Base-by-base conservation (phyloP, 2,797 vertebrate species). In the Lacerta agilis region DNA sequence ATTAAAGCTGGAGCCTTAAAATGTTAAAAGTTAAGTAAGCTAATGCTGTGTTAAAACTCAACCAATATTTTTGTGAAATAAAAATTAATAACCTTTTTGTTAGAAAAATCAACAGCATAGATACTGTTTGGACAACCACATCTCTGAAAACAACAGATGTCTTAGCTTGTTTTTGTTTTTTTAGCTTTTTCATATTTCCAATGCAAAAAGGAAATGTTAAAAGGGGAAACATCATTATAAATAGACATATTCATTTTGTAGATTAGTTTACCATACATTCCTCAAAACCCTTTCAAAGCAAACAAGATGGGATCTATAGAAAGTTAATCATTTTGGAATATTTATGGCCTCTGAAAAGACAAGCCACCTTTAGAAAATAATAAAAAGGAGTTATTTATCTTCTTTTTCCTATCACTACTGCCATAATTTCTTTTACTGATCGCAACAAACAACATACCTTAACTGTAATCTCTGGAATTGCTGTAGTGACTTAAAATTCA, bases 131-230 rank as follows among this genome's bases (percentile, higher is more conserved):
- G 61, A 3, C 66, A 61, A 87, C 91, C 91, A 91, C 92, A 93
- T 85, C 87, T 94, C 87, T 89, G 92, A 94, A 95, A 95, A 94
- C 94, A 96, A 94, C 93, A 95, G 95, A 95, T 95, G 92, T 94
- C 93, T 94, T 94, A 95, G 71, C 90, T 93, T 94, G 93, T 95
- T 94, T 93, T 94, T 93, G 78, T 94, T 93, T 95, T 94, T 93
- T 94, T 93, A 78, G 45, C 36, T 64, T 85, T 93, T 95, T 93
- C 87, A 69, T 90, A 92, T 94, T 89, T 89, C 91, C 90, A 87
- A 92, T 94, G 93, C 93, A 94, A 95, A 95, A 94, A 92, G 86
- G 75, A 92, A 91, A 90, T 93, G 94, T 92, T 95, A 90, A 93
- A 90, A 94, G 89, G 89, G 86, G 87, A 91, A 94, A 94, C 90